These are phyloP conservation scores for Drosophila vallismaia DNA, from an alignment of 2,888 invertebrate genomes.

Conservation along the genomic window DNA sequence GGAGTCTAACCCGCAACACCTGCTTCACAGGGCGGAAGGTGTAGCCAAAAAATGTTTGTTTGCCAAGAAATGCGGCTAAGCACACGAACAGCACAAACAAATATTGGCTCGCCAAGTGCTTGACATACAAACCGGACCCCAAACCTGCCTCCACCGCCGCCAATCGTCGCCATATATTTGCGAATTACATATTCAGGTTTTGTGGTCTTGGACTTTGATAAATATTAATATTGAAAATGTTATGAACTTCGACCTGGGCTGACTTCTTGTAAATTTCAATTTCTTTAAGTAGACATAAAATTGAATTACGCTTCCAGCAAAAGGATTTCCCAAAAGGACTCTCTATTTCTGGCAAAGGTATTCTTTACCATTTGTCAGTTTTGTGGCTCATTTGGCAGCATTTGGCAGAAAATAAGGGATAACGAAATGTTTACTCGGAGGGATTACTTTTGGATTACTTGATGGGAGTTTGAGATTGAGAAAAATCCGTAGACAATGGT, in stretches of 20 bases:
- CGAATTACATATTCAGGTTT: conserved; percentile 31
- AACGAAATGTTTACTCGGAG: conserved; percentile 15
- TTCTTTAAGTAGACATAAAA: conserved; percentile 64
- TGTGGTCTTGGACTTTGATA: conserved; percentile 25
- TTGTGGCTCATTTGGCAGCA: conserved; percentile 61
- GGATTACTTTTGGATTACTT: conserved; percentile 11
- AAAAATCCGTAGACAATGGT: conserved; percentile 17
- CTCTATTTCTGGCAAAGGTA: neutral
- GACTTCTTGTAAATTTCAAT: conserved; percentile 55
- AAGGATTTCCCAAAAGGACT: conserved; percentile 15
- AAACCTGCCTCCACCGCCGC: neutral
- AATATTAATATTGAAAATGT: conserved; percentile 48
- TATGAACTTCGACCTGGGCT: conserved; percentile 48
- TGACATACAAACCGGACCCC: neutral
- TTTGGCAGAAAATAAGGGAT: conserved; percentile 9
- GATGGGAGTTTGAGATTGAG: conserved; percentile 7
- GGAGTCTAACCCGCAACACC: conserved; percentile 50
- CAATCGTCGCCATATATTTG: conserved; percentile 16
- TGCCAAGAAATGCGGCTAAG: conserved; percentile 64
- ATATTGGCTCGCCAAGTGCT: conserved; percentile 54
- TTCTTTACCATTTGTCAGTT: conserved; percentile 44
- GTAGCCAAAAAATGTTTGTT: conserved; percentile 45
- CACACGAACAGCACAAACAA: conserved; percentile 52
- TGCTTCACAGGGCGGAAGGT: conserved; percentile 40
- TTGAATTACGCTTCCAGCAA: conserved; percentile 68